A percentile compares a stretch with the other conserved stretches of the same genome.
phyloP scores from a whole-genome alignment of 1,140 invertebrate genomes.

The Papilio dardanus region DNA sequence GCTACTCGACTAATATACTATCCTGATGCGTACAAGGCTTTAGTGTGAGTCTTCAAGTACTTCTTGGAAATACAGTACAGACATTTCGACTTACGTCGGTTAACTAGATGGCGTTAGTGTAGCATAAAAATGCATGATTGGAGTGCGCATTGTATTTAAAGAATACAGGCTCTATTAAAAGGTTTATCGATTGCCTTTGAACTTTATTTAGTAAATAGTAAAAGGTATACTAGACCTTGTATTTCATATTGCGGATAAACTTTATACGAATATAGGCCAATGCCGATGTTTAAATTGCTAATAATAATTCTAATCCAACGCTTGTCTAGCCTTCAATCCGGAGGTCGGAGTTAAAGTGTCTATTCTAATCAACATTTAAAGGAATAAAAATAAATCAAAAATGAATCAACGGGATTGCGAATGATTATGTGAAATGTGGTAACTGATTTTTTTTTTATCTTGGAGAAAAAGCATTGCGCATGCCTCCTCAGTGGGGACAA shows the following conservation, averaged over 20 bases:
- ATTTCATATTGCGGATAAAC: neutral
- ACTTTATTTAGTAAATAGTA: neutral
- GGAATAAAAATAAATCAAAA: neutral
- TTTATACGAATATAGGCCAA: neutral
- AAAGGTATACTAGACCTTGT: neutral
- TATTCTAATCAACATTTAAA: neutral
- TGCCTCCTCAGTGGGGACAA: no score
- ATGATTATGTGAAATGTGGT: no score
- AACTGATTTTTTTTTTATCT: no score
- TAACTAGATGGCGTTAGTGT: constrained; percentile 8
- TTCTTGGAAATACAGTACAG: no score
- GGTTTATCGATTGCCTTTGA: neutral
- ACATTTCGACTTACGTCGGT: neutral
- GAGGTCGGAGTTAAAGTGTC: neutral
- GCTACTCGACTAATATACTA: no score
- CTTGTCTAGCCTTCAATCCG: neutral
- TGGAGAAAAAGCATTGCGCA: no score
- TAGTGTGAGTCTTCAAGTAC: no score
- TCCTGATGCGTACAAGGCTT: no score
- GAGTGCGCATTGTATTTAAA: neutral
- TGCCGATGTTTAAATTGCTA: constrained; percentile 4
- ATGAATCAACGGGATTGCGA: no score
- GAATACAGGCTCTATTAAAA: neutral
- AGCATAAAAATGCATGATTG: neutral
- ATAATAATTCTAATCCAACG: neutral